Base-by-base conservation (phyloP, 2,888 invertebrate species). In the Cataglyphis altisquamis region DNA sequence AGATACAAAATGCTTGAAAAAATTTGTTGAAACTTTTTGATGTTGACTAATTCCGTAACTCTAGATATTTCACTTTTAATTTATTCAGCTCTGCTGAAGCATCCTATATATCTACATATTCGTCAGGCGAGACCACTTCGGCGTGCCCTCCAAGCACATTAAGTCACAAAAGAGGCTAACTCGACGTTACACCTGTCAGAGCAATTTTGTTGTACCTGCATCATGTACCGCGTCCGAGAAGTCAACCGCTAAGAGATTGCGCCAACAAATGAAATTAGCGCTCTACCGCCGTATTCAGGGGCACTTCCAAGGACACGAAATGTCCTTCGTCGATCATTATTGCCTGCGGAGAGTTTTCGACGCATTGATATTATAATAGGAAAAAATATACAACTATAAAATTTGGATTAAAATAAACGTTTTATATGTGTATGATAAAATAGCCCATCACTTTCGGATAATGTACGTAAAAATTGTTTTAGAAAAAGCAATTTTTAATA, bases 171-270 rank as follows among this genome's bases (percentile, higher is more conserved):
- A 68, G 72, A 72, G 74, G 78, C 81, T 91, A 93, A 93, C 89
- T 84, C 90, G 70, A 89, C 45, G 89, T 88, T 92, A 93, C 93
- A 92, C 90, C 89, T 92, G 93, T 93, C 93, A 87, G 90, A 91
- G 75, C 91, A 92, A 92, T 92, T 91, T 87, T 74, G 25, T 73
- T 78, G 80, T 85, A 93, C 93, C 93, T 90, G 84, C 89, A 88
- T 93, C 93, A 93, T 92, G 91, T 73, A 80, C 86, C 74, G 74
- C 88, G 86, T 84, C 83, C 84, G 78, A 88, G 81, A 89, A 91
- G 89, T 91, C 90, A 91, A 91, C 91, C 88, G 87, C 91, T 91
- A 92, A 92, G 91, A 92, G 93, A 93, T 93, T 92, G 92, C 91
- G 85, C 82, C 68, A 82, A 86, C 85, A 92, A 92, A 92, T 89